phyloP scores from a whole-genome alignment of 2,888 invertebrate genomes.

The Branchellion lobata region DNA sequence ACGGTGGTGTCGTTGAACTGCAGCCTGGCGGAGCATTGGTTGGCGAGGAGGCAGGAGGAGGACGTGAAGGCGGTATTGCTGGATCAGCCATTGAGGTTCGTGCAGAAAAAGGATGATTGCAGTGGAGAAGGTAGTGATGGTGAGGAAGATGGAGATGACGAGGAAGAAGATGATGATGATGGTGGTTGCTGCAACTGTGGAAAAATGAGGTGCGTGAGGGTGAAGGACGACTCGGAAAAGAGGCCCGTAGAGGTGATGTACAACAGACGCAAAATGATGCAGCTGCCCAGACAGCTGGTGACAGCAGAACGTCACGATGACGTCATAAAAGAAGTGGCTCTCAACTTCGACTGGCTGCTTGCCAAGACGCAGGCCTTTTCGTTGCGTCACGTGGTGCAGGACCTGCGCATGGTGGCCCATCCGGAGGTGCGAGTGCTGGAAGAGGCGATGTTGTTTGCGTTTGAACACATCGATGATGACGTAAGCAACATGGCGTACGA shows the following conservation, averaged over 20 bases:
- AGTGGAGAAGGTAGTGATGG: background rate
- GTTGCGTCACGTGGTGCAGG: constrained; percentile 57
- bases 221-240: constrained; percentile 44
- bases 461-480: constrained; percentile 55
- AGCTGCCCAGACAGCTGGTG: constrained; percentile 59
- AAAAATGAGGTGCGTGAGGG: too few relatives aligned
- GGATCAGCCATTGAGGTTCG: constrained; percentile 49
- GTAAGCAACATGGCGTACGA: constrained; percentile 59
- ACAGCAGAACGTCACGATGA: constrained; percentile 58
- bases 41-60: constrained; percentile 52
- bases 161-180: background rate
- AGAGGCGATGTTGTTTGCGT: constrained; percentile 57
- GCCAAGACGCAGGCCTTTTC: constrained; percentile 60
- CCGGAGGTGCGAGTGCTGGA: constrained; percentile 58
- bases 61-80: background rate
- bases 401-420: constrained; percentile 58
- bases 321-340: constrained; percentile 55
- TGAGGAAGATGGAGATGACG: background rate
- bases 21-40: constrained; percentile 59
- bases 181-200: too few relatives aligned
- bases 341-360: constrained; percentile 61
- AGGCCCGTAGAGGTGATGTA: constrained; percentile 50
- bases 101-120: constrained; percentile 52
- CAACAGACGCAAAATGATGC: constrained; percentile 60
- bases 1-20: constrained; percentile 55